phyloP scores from a whole-genome alignment of 1,140 invertebrate species.

The Ruditapes philippinarum region DNA sequence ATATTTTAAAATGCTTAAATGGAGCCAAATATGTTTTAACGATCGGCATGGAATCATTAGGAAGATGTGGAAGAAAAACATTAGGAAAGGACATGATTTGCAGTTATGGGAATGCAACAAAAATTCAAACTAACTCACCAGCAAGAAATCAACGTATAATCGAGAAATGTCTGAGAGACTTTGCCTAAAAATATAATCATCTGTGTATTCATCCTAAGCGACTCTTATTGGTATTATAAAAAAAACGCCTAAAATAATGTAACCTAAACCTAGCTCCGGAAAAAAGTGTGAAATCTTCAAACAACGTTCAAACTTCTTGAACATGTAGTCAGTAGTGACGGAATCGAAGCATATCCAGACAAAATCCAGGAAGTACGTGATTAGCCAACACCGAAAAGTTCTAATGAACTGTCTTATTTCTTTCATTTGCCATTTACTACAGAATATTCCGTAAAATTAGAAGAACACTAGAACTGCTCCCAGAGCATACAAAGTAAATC shows the following conservation, averaged over 20 bases:
- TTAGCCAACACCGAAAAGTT: too few relatives aligned
- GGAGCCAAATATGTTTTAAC: constrained; percentile 85
- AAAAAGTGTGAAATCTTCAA: constrained; percentile 84
- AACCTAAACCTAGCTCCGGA: constrained; percentile 57
- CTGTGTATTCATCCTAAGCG: constrained; percentile 61
- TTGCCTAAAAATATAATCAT: constrained; percentile 49
- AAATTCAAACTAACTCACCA: constrained; percentile 59
- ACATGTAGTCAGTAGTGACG: constrained; percentile 71
- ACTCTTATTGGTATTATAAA: constrained; percentile 58
- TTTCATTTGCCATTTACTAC: too few relatives aligned
- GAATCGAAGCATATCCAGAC: constrained; percentile 74
- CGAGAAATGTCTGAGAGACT: constrained; percentile 48
- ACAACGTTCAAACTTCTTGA: constrained; percentile 72
- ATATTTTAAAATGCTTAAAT: constrained; percentile 82
- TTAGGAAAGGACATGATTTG: constrained; percentile 77
- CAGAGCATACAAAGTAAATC: too few relatives aligned
- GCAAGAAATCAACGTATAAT: neutral
- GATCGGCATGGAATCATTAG: constrained; percentile 86
- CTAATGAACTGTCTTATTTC: too few relatives aligned
- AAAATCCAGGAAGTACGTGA: too few relatives aligned
- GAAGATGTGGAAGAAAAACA: constrained; percentile 76
- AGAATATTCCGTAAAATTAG: too few relatives aligned
- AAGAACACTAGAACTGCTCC: too few relatives aligned
- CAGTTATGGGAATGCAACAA: constrained; percentile 57
- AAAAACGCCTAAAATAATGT: constrained; percentile 28